phyloP scores from a whole-genome alignment of 2,888 invertebrate species.

The Brenthis ino region DNA sequence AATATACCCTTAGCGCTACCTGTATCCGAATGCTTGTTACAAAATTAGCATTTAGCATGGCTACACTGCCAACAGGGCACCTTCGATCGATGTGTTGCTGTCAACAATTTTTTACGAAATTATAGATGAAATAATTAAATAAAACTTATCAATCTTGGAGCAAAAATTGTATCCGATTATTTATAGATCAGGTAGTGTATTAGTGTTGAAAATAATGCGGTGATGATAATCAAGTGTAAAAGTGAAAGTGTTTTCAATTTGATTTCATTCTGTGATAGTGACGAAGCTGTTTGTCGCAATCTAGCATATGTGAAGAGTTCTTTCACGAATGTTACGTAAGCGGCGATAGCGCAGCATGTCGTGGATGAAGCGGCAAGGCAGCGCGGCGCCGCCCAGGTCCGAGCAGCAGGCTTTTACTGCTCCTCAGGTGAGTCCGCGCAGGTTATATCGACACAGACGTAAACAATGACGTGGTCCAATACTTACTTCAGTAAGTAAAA shows the following conservation, averaged over 20 bases:
- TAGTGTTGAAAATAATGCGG: slow-evolving; percentile 25
- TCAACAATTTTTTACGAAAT: slow-evolving; percentile 63
- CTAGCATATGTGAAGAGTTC: slow-evolving; percentile 67
- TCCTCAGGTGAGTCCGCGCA: slow-evolving; percentile 63
- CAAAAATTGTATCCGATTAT: slow-evolving; percentile 3
- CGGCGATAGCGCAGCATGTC: slow-evolving; percentile 68
- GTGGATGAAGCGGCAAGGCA: slow-evolving; percentile 73
- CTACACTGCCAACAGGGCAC: slow-evolving; percentile 81
- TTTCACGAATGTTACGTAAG: slow-evolving; percentile 77
- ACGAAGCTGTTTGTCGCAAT: slow-evolving; percentile 61
- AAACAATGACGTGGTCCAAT: slow-evolving; percentile 76
- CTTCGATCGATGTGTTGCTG: slow-evolving; percentile 80
- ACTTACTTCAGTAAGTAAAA: slow-evolving; percentile 30
- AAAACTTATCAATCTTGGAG: slow-evolving; percentile 45
- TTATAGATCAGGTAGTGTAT: slow-evolving; percentile 21
- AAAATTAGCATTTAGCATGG: slow-evolving; percentile 52
- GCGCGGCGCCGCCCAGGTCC: slow-evolving; percentile 54
- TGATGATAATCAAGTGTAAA: slow-evolving; percentile 42
- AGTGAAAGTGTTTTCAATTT: slow-evolving; percentile 70
- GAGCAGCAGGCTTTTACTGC: slow-evolving; percentile 62
- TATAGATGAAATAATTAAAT: slow-evolving; percentile 56
- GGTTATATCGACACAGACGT: slow-evolving; percentile 62
- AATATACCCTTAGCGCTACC: not conserved
- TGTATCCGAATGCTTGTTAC: slow-evolving; percentile 22
- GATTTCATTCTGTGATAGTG: slow-evolving; percentile 65